These are phyloP conservation scores for Heliconius erato DNA, from an alignment of 2,888 invertebrate species.

Conservation along the genomic window DNA sequence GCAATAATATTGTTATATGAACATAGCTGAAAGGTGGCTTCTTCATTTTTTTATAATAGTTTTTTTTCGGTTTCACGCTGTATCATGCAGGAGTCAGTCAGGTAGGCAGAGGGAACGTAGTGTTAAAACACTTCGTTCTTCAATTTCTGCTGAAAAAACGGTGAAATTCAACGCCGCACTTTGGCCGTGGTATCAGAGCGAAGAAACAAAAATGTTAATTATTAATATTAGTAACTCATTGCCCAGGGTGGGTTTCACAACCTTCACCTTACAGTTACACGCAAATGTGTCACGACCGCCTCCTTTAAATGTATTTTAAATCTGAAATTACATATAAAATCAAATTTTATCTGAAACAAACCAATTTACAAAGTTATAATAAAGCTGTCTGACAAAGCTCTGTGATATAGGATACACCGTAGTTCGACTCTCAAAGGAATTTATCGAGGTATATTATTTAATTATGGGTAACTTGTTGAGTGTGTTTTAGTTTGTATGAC, in stretches of 20 bases:
- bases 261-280: not conserved
- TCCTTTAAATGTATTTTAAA: no score
- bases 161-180: not conserved
- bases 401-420: not conserved
- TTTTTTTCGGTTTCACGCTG: no score
- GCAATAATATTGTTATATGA: slow-evolving; percentile 1
- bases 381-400: not conserved
- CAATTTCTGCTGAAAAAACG: not conserved
- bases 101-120: not conserved
- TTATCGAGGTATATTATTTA: slow-evolving; percentile 22
- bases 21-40: not conserved
- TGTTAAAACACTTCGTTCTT: not conserved
- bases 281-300: not conserved
- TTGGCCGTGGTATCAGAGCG: not conserved
- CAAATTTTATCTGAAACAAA: not conserved
- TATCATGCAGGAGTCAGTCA: no score
- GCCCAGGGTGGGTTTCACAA: not conserved
- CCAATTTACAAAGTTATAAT: not conserved
- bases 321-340: not conserved
- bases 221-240: not conserved
- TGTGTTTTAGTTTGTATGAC: slow-evolving; percentile 13
- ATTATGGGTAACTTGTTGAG: slow-evolving; percentile 22
- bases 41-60: not conserved
- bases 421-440: not conserved
- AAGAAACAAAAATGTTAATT: not conserved